phyloP scores from a whole-genome alignment of 2,113 vertebrate species.

The Bucco capensis region DNA sequence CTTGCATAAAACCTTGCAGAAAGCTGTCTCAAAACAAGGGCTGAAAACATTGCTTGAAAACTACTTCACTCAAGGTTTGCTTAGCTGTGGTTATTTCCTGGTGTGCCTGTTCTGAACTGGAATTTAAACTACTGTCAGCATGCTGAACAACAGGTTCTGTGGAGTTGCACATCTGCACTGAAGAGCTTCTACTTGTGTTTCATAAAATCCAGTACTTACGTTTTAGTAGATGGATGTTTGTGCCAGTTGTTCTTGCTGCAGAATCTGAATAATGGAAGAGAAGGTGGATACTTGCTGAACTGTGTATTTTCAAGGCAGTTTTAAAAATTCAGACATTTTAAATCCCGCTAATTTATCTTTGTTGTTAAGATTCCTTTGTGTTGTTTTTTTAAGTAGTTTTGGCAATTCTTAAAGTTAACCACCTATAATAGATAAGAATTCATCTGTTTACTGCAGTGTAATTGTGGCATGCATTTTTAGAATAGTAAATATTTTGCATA shows the following conservation, averaged over 20 bases:
- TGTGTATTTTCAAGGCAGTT: neutral
- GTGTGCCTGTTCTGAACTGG: neutral
- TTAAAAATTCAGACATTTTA: neutral
- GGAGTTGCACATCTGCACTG: neutral
- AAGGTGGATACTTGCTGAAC: neutral
- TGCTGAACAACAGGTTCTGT: neutral
- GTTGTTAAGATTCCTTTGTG: neutral
- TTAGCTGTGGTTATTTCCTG: neutral
- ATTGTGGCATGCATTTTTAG: neutral
- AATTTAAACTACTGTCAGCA: neutral
- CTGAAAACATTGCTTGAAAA: neutral
- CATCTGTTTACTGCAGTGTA: neutral
- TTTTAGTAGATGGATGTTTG: neutral
- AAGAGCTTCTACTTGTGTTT: neutral
- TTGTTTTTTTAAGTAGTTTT: neutral
- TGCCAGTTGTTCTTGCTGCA: neutral
- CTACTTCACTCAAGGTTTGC: constrained; percentile 4
- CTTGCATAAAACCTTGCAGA: constrained; percentile 55
- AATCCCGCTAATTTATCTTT: neutral
- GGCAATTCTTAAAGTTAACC: neutral
- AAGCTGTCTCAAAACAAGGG: neutral
- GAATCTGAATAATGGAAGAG: neutral
- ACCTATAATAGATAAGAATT: neutral
- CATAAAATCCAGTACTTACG: neutral
- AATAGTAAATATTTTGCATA: neutral